Evolutionary conservation across 2,888 invertebrate species (phyloP), one percentile per base, ranked within the genome.

Genomic region (Agonopterix heracliana): DNA sequence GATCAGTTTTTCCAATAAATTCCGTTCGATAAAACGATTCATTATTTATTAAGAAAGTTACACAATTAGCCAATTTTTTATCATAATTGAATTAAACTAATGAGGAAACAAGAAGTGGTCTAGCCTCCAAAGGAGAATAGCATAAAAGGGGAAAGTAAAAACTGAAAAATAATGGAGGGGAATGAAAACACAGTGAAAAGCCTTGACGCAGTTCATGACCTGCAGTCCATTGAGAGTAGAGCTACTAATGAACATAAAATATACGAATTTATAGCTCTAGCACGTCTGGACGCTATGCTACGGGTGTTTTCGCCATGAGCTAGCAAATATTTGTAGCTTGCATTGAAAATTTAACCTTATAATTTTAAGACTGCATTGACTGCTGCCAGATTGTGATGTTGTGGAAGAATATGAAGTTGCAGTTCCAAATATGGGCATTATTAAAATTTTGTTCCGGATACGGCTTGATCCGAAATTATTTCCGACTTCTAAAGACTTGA

Each of bases 231-330:
- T 9, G 9, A 34, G 17, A 36, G 14, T 11, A 14, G 48, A 45
- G 34, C 41, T 41, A 41, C 17, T 13, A 45, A 45, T 49, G 13
- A 49, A 41, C 45, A 49, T 49, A 49, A 49, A 49, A 10, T 26
- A 10, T 26, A 9, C 9, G 11, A 38, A 13, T 49, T 49, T 49
- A 49, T 46, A 34, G 45, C 45, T 49, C 49, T 49, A 14, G 12
- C 13, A 42, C 14, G 45, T 49, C 45, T 46, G 49, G 49, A 34
- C 41, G 34, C 11, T 38, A n/a, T 38, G 38, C 35, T n/a, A 38
- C 38, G 4, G 4, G 38, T 38, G 38, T 38, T 38, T 38, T 38
- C 38, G n/a, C 38, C 38, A 38, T n/a, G 38, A 9, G 38, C 3
- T n/a, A 3, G n/a, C 38, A 38, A 38, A 26, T 7, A 26, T 26